A percentile compares a stretch with the other conserved stretches of the same genome.
Conservation (phyloP, 2,113 vertebrate genomes). For the Oryzias javanicus region DNA sequence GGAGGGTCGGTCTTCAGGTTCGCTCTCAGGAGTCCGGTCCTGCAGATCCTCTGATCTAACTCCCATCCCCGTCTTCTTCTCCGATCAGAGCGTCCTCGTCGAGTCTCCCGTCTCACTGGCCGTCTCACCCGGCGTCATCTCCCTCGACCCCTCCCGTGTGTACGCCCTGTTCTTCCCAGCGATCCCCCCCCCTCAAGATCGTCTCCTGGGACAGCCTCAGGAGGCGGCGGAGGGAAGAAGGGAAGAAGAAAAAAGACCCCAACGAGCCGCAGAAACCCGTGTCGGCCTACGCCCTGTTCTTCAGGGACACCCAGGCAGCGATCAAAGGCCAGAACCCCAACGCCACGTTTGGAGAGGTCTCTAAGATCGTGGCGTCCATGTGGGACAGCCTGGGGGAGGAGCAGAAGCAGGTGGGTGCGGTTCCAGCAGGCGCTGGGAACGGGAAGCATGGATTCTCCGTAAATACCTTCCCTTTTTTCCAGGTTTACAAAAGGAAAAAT, state of each 20-base stretch:
- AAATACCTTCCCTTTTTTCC: background rate
- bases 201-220: too few relatives aligned
- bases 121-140: conserved; percentile 65
- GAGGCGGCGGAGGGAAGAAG: conserved; percentile 69
- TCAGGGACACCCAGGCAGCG: conserved; percentile 90
- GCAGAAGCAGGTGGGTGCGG: conserved; percentile 84
- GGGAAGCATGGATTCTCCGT: background rate
- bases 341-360: conserved; percentile 90
- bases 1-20: conserved; percentile 67
- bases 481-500: conserved; percentile 91
- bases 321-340: conserved; percentile 93
- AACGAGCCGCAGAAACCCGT: conserved; percentile 89
- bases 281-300: conserved; percentile 90
- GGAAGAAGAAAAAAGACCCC: conserved; percentile 84
- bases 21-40: too few relatives aligned
- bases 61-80: background rate
- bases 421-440: too few relatives aligned
- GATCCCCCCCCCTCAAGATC: too few relatives aligned
- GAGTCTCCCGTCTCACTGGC: conserved; percentile 73
- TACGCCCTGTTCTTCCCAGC: too few relatives aligned
- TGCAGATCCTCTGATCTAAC: background rate
- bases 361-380: conserved; percentile 93
- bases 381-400: conserved; percentile 94
- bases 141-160: conserved; percentile 68
- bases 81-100: conserved; percentile 71